These are phyloP conservation scores for Gymnosoma rotundatum DNA, from an alignment of 2,888 invertebrate species.

Conservation along the genomic window DNA sequence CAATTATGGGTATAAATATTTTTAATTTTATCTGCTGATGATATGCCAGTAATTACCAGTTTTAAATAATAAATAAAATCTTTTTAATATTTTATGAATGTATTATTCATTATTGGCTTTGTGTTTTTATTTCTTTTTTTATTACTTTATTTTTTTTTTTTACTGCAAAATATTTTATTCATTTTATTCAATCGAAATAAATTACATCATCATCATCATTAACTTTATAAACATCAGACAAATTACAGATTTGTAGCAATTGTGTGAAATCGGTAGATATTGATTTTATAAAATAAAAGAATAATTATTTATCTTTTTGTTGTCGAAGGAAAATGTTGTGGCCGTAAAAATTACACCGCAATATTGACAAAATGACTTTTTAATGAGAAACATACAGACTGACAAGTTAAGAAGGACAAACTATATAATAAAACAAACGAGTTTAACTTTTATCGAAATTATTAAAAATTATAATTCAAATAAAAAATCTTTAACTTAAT, in stretches of 20 bases:
- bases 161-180: constrained; percentile 1
- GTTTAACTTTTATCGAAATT: not conserved
- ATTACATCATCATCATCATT: constrained; percentile 38
- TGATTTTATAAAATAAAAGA: constrained; percentile 23
- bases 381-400: constrained; percentile 4
- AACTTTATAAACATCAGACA: constrained; percentile 5
- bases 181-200: constrained; percentile 22
- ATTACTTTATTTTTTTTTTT: not conserved
- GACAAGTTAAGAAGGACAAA: constrained; percentile 13
- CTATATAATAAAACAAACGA: not conserved
- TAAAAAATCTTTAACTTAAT: no score
- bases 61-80: not conserved
- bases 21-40: not conserved
- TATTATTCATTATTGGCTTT: no score
- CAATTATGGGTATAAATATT: no score
- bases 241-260: constrained; percentile 22
- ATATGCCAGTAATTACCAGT: no score
- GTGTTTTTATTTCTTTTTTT: no score
- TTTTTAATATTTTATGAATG: no score
- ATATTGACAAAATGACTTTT: not conserved
- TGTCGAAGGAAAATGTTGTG: not conserved
- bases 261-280: not conserved
- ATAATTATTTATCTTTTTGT: not conserved
- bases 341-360: constrained; percentile 8
- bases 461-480: no score